A percentile compares a stretch with the other conserved stretches of the same genome.
phyloP scores from a whole-genome alignment of 2,113 vertebrate genomes.

The Spea multiplicata region DNA sequence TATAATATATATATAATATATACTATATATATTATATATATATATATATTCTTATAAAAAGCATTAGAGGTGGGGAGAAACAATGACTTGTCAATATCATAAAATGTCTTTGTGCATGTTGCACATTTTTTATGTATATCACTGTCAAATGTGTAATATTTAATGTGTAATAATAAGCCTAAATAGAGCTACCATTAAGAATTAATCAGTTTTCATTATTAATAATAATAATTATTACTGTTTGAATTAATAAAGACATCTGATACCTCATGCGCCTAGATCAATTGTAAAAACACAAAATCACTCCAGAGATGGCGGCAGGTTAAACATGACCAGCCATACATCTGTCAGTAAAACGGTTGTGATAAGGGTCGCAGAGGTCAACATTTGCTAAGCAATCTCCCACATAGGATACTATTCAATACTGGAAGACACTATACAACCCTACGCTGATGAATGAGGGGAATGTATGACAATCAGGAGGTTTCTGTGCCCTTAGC shows the following conservation, averaged over 20 bases:
- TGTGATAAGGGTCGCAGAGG: constrained; percentile 27
- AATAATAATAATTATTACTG: no score
- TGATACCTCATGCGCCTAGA: not conserved
- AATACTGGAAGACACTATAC: constrained; percentile 21
- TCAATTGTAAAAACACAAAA: constrained; percentile 1
- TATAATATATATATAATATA: no score
- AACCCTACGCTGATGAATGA: constrained; percentile 20
- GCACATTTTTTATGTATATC: no score
- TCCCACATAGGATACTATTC: constrained; percentile 21
- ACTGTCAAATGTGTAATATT: no score
- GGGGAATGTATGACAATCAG: constrained; percentile 38
- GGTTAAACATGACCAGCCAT: constrained; percentile 9
- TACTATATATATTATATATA: no score
- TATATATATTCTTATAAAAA: no score
- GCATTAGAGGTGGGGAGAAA: no score
- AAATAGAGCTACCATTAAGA: no score
- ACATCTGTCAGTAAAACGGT: constrained; percentile 34
- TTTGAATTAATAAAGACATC: not conserved
- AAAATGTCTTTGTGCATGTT: no score
- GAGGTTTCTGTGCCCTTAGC: constrained; percentile 30
- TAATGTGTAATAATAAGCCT: no score
- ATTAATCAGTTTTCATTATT: no score
- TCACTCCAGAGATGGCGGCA: constrained; percentile 13
- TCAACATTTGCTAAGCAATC: constrained; percentile 44
- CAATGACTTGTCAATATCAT: no score